These are phyloP conservation scores for Harpagoxenus sublaevis DNA, from an alignment of 2,888 invertebrate species.

Conservation along the genomic window DNA sequence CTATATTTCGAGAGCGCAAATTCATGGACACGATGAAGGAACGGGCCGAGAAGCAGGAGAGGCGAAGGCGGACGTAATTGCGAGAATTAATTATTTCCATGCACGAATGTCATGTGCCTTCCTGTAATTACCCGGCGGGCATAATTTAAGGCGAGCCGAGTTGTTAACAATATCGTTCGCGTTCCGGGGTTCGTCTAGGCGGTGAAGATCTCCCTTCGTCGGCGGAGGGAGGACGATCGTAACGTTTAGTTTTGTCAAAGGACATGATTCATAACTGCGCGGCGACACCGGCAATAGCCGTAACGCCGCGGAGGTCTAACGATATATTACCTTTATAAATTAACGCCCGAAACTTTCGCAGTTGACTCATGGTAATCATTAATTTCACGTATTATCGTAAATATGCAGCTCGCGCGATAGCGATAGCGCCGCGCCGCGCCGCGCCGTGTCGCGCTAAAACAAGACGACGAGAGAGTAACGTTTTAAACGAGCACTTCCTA, in stretches of 20 bases:
- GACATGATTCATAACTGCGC: constrained; percentile 69
- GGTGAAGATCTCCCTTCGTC: constrained; percentile 54
- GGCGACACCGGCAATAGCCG: constrained; percentile 51
- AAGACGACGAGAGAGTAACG: neutral
- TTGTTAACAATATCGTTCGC: constrained; percentile 81
- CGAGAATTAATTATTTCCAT: constrained; percentile 85
- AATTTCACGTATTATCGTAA: constrained; percentile 57
- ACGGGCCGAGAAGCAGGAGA: constrained; percentile 53
- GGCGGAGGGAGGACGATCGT: constrained; percentile 24
- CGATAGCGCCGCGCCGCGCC: neutral
- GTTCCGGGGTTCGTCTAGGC: constrained; percentile 61
- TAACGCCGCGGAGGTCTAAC: constrained; percentile 33
- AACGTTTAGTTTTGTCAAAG: constrained; percentile 67
- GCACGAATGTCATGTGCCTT: constrained; percentile 84
- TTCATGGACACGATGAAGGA: constrained; percentile 1
- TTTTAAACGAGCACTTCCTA: constrained; percentile 8
- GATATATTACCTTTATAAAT: constrained; percentile 61
- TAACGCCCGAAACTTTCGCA: constrained; percentile 55
- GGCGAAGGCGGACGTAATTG: constrained; percentile 80
- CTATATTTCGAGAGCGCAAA: constrained; percentile 10
- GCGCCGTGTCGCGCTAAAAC: neutral
- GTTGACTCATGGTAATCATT: constrained; percentile 53
- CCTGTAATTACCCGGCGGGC: constrained; percentile 83
- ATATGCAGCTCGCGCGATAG: constrained; percentile 34
- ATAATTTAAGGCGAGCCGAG: constrained; percentile 83